Evolutionary conservation across 1,140 invertebrate genomes (phyloP).

Genomic region (Zaprionus ghesquierei): DNA sequence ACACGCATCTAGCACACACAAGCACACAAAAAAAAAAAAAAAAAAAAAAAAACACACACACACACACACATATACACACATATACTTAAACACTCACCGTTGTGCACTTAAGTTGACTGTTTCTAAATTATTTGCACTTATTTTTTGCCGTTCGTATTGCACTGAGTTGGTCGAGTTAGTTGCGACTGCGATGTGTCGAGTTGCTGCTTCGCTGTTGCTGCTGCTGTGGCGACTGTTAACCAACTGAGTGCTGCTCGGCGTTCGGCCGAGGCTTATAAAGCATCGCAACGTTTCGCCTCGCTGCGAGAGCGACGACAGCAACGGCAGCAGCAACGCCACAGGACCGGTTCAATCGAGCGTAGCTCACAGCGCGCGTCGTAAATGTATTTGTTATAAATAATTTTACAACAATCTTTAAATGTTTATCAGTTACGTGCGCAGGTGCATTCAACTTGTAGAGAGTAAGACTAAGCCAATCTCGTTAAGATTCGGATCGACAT

Average conservation of each 20-base stretch:
- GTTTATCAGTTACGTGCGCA: not conserved
- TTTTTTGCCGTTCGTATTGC: conserved; percentile 20
- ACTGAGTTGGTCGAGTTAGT: not conserved
- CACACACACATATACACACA: conserved; percentile 7
- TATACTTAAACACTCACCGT: conserved; percentile 55
- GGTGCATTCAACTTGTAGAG: not conserved
- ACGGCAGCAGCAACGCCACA: conserved; percentile 28
- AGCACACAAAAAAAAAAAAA: no score
- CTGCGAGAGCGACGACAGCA: conserved; percentile 5
- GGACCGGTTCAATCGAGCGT: conserved; percentile 62
- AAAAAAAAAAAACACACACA: not conserved
- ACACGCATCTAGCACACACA: conserved; percentile 13
- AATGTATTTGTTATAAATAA: conserved; percentile 25
- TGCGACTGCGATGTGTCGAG: not conserved
- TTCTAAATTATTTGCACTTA: conserved; percentile 75
- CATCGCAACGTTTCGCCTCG: conserved; percentile 17
- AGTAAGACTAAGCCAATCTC: not conserved
- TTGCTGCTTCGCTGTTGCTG: conserved; percentile 47
- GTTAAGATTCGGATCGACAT: not conserved
- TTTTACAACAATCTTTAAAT: not conserved
- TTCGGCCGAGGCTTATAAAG: conserved; percentile 62
- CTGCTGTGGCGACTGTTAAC: conserved; percentile 38
- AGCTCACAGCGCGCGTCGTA: not conserved
- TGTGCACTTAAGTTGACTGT: conserved; percentile 64
- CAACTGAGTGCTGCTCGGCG: conserved; percentile 63